These are phyloP conservation scores for Eueides isabella DNA, from an alignment of 1,140 invertebrate genomes.

Conservation along the genomic window DNA sequence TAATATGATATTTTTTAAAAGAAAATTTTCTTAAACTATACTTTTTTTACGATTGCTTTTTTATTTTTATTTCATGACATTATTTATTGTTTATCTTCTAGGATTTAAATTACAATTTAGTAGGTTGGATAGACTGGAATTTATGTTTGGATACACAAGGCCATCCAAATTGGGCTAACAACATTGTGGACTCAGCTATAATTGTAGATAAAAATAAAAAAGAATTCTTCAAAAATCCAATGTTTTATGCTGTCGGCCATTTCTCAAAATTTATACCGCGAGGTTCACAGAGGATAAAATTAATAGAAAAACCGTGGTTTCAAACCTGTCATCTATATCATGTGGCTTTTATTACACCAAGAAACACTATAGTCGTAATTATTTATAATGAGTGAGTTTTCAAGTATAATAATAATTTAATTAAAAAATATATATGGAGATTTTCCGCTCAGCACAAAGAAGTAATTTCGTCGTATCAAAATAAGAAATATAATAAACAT, in stretches of 20 bases:
- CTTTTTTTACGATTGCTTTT: no score
- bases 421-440: no score
- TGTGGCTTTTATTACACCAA: conserved; percentile 58
- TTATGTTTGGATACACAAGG: conserved; percentile 88
- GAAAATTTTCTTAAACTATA: no score
- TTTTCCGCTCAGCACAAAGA: no score
- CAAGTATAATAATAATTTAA: neutral
- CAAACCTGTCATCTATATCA: conserved; percentile 35
- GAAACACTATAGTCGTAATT: conserved; percentile 51
- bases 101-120: conserved; percentile 87
- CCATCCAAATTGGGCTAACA: conserved; percentile 90
- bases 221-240: conserved; percentile 94
- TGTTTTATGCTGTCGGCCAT: conserved; percentile 93
- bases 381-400: conserved; percentile 57
- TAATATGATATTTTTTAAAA: no score
- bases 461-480: no score
- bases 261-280: conserved; percentile 91
- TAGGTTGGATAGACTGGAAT: conserved; percentile 96
- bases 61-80: no score
- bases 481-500: no score
- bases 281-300: conserved; percentile 82
- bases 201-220: conserved; percentile 84
- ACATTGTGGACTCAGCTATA: conserved; percentile 90
- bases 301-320: conserved; percentile 36
- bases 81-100: conserved; percentile 71